These are phyloP conservation scores for Meriones psammophilus DNA, from an alignment of 2,797 vertebrate genomes.

Conservation along the genomic window DNA sequence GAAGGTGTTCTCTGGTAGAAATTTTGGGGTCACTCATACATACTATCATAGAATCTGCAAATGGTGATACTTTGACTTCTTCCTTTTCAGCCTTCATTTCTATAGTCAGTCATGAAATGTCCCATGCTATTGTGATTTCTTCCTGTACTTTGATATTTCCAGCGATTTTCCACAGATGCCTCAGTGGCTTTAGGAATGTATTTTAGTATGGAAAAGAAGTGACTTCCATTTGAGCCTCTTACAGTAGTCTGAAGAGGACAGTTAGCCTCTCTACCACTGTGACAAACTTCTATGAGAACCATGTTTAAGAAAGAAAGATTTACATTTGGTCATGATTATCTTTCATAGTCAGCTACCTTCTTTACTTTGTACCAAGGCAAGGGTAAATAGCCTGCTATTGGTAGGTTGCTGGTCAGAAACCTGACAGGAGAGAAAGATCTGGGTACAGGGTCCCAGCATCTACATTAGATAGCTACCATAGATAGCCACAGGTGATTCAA, in stretches of 20 bases:
- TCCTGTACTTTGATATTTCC: background rate
- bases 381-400: background rate
- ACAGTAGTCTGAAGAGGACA: background rate
- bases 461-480: background rate
- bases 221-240: background rate
- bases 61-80: too few relatives aligned
- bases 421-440: background rate
- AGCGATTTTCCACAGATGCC: background rate
- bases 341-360: background rate
- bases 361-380: background rate
- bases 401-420: background rate
- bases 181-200: background rate
- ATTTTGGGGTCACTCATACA: too few relatives aligned
- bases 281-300: background rate
- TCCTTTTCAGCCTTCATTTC: background rate
- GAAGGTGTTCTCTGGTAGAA: too few relatives aligned
- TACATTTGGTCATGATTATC: background rate
- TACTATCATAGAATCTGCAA: too few relatives aligned
- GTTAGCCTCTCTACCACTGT: background rate
- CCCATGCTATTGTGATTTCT: background rate
- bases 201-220: background rate
- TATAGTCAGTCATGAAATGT: background rate
- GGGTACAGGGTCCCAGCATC: background rate
- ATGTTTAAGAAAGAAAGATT: background rate
- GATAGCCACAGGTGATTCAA: background rate